Evolutionary conservation across 1,140 invertebrate species (phyloP).

Genomic region (silkworm (Bombyx mori)): DNA sequence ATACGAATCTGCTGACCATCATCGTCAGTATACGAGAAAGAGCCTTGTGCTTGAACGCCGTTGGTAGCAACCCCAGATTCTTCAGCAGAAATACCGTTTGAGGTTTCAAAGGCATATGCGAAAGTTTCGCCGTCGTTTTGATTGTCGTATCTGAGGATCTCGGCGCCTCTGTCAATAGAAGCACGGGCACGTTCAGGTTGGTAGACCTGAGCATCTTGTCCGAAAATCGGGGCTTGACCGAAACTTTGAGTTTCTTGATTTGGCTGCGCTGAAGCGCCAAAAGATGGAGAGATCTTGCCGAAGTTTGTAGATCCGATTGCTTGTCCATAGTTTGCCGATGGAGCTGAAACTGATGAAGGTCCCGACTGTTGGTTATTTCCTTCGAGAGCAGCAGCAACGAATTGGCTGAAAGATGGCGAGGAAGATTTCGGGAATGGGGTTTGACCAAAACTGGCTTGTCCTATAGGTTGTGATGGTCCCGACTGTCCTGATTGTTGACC

Average conservation of each 20-base stretch:
- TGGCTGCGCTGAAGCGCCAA: background rate
- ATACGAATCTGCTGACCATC: constrained; percentile 80
- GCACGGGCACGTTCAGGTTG: constrained; percentile 49
- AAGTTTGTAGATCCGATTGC: constrained; percentile 2
- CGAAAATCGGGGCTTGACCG: constrained; percentile 17
- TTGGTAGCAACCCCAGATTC: constrained; percentile 53
- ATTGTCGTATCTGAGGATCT: constrained; percentile 47
- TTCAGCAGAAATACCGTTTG: constrained; percentile 60
- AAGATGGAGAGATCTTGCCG: constrained; percentile 3
- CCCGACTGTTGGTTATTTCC: too few relatives aligned
- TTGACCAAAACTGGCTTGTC: constrained; percentile 12
- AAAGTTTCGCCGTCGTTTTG: constrained; percentile 54
- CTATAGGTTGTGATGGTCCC: constrained; percentile 8
- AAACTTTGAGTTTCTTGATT: constrained; percentile 5
- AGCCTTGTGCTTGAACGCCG: constrained; percentile 56
- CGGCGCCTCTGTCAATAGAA: constrained; percentile 40
- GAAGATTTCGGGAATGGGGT: constrained; percentile 2
- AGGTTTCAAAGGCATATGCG: constrained; percentile 55
- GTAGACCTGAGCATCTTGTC: constrained; percentile 15
- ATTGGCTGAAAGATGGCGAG: background rate
- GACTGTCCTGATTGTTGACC: constrained; percentile 2
- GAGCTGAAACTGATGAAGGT: too few relatives aligned
- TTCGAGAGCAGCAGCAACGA: too few relatives aligned
- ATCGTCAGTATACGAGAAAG: constrained; percentile 68
- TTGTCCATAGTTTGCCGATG: too few relatives aligned